Percentiles rank a stretch among this genome's conserved stretches.
Conservation (phyloP, 2,797 vertebrate genomes). For the Trachurus trachurus region DNA sequence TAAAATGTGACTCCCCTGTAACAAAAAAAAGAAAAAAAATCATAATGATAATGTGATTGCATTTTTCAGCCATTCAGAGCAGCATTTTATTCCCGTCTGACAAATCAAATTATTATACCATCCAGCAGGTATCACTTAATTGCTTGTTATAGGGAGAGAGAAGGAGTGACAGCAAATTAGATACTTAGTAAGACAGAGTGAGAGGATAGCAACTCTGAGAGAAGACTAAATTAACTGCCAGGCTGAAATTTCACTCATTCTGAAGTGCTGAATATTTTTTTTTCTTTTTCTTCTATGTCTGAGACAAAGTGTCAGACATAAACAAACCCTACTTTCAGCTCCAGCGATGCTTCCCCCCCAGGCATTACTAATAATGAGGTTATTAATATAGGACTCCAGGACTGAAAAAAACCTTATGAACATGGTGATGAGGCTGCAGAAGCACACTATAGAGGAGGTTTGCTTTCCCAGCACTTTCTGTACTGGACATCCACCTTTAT, state of each 20-base stretch:
- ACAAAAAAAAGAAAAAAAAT: slow-evolving; percentile 34
- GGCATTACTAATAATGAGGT: slow-evolving; percentile 52
- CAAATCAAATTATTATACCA: slow-evolving; percentile 61
- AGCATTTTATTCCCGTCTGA: slow-evolving; percentile 55
- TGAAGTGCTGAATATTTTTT: slow-evolving; percentile 24
- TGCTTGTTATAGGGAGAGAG: slow-evolving; percentile 46
- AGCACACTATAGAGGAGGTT: slow-evolving; percentile 30
- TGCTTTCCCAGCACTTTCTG: slow-evolving; percentile 44
- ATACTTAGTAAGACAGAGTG: slow-evolving; percentile 57
- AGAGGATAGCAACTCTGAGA: slow-evolving; percentile 40
- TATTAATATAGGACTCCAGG: slow-evolving; percentile 49
- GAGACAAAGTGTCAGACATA: slow-evolving; percentile 18
- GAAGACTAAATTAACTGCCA: slow-evolving; percentile 39
- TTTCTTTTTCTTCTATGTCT: slow-evolving; percentile 14
- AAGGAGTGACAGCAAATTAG: slow-evolving; percentile 45
- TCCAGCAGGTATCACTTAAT: slow-evolving; percentile 65
- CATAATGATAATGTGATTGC: slow-evolving; percentile 50
- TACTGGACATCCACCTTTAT: slow-evolving; percentile 51
- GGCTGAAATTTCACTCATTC: slow-evolving; percentile 39
- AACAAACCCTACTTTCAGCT: slow-evolving; percentile 28
- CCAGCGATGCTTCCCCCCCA: not conserved
- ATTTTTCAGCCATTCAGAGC: slow-evolving; percentile 49
- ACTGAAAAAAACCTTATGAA: slow-evolving; percentile 37
- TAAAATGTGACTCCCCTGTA: slow-evolving; percentile 9
- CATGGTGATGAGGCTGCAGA: slow-evolving; percentile 37